A percentile compares a stretch with the other conserved stretches of the same genome.
phyloP scores from a whole-genome alignment of 37 sponge, comb jelly and placozoan genomes.

The Spongia lamella region DNA sequence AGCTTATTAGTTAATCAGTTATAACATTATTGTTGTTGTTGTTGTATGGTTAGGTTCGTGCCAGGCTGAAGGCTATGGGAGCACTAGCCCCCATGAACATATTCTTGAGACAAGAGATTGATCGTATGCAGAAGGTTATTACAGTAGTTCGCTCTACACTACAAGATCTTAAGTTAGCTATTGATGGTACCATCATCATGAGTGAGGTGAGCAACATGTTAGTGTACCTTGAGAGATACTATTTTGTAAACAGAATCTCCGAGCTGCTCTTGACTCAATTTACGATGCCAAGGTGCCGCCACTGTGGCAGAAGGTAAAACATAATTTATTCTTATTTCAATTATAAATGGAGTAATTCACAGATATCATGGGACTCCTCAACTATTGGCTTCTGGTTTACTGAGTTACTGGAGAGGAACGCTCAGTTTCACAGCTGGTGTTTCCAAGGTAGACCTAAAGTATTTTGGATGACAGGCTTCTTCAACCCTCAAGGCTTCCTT shows the following conservation, averaged over 20 bases:
- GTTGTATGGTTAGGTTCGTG: conserved; percentile 50
- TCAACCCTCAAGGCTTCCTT: conserved; percentile 99
- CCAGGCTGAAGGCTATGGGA: conserved; percentile 92
- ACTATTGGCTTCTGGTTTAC: conserved; percentile 99
- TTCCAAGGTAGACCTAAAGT: conserved; percentile 88
- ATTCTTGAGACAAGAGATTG: conserved; percentile 98
- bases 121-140: conserved; percentile 98
- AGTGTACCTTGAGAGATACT: too few relatives aligned
- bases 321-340: background rate
- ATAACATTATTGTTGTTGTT: background rate
- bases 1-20: too few relatives aligned
- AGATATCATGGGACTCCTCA: conserved; percentile 97
- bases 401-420: conserved; percentile 94
- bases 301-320: conserved; percentile 82
- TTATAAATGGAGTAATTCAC: background rate
- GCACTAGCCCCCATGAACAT: conserved; percentile 98
- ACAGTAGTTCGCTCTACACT: conserved; percentile 83
- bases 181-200: conserved; percentile 99
- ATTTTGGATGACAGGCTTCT: conserved; percentile 99
- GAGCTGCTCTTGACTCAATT: conserved; percentile 93
- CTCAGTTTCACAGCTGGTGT: conserved; percentile 93
- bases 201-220: conserved; percentile 70
- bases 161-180: conserved; percentile 95
- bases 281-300: conserved; percentile 97
- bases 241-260: conserved; percentile 61